Conservation (phyloP, 2,797 vertebrate species). For the Choloepus didactylus region DNA sequence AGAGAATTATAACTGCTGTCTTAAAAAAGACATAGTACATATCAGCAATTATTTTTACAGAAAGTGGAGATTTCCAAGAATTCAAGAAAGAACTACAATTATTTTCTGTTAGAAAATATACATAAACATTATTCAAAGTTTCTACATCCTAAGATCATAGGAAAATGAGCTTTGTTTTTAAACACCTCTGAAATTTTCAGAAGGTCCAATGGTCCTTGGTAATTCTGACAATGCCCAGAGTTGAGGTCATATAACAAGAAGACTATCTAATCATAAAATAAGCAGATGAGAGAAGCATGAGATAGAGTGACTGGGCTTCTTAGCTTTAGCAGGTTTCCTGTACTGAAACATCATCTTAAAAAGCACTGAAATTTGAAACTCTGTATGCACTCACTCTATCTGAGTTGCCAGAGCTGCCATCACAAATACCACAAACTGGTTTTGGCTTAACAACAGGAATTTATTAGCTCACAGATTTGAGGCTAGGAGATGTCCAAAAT, state of each 20-base stretch:
- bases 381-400: neutral
- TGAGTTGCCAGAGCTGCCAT: too few species aligned
- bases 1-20: neutral
- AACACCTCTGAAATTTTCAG: constrained; percentile 38
- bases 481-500: too few species aligned
- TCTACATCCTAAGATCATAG: constrained; percentile 33
- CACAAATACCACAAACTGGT: too few species aligned
- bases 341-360: neutral
- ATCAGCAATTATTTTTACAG: constrained; percentile 20
- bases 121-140: constrained; percentile 33
- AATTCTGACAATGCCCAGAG: neutral
- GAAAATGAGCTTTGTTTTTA: constrained; percentile 51
- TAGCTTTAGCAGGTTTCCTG: neutral
- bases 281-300: neutral
- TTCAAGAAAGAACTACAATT: constrained; percentile 13
- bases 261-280: neutral
- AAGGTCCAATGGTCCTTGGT: neutral
- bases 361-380: neutral
- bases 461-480: too few species aligned
- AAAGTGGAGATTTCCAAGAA: constrained; percentile 40
- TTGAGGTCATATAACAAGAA: neutral
- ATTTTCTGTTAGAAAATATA: neutral
- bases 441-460: too few species aligned
- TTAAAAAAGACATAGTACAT: constrained; percentile 18
- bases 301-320: neutral